Percentiles rank a stretch among this genome's conserved stretches.
Conservation (phyloP, 2,888 invertebrate genomes). For the Torymus texanus region DNA sequence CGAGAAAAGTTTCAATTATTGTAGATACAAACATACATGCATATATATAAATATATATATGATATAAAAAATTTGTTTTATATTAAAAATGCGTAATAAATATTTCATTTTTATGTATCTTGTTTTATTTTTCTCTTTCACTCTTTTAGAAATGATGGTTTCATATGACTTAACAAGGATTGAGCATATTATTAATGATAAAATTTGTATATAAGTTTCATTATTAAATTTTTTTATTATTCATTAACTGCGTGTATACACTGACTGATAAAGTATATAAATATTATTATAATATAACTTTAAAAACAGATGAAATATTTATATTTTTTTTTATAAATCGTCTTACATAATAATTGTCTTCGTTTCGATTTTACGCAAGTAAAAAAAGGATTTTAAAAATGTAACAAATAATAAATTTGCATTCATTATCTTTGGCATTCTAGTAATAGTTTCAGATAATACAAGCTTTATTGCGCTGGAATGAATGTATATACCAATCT, state of each 20-base stretch:
- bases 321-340: neutral
- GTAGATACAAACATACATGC: constrained; percentile 57
- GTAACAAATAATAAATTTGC: neutral
- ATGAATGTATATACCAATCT: neutral
- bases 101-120: constrained; percentile 58
- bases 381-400: neutral
- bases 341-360: no score
- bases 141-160: neutral
- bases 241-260: constrained; percentile 19
- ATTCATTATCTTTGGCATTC: no score
- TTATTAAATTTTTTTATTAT: constrained; percentile 21
- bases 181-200: neutral
- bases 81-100: constrained; percentile 61
- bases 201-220: neutral
- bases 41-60: constrained; percentile 58
- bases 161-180: neutral
- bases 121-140: constrained; percentile 34
- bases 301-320: neutral
- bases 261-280: constrained; percentile 8
- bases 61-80: constrained; percentile 59
- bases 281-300: constrained; percentile 1
- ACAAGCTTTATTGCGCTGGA: constrained; percentile 6
- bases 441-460: no score
- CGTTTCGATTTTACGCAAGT: no score
- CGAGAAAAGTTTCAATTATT: constrained; percentile 51